Base-by-base conservation (phyloP, 2,113 vertebrate species). In the Gulo gulo region DNA sequence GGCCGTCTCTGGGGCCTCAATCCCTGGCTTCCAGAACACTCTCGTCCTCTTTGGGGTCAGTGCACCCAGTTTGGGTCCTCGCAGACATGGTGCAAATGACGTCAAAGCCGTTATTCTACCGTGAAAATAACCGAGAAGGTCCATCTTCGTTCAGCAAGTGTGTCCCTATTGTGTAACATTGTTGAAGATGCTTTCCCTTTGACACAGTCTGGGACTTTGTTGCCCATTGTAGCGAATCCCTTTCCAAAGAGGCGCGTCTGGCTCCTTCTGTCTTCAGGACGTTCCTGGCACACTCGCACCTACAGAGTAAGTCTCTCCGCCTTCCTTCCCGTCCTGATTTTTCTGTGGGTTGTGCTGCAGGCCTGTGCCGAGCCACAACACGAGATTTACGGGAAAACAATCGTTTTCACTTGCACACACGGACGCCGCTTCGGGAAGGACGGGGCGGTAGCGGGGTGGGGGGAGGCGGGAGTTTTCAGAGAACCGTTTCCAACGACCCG, bases 81-180 rank as follows among this genome's bases (percentile, higher is more conserved):
- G 2, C 0, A 3, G 55, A 9, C n/a, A 13, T 16, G 1, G 6
- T 4, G 47, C 21, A 26, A 14, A 69, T 0, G 52, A 6, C 21
- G 16, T 29, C 1, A 1, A 13, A 9, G 21, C 18, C 0, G 9
- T 78, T 15, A 13, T 7, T 34, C 14, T 24, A 16, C 2, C 9
- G 2, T 36, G 23, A 9, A 59, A 2, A 4, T 2, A 45, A 24
- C 39, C 34, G 0, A 1, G 1, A 3, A 9, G 1, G 23, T 9
- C 47, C 47, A 4, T 47, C 67, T 23, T 20, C 11, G 39, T 8
- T 15, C 50, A 20, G 18, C 59, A 34, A 8, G 20, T 24, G 13
- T 0, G 1, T n/a, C 39, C 6, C 5, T 4, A 0, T 11, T 8
- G 61, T 29, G 23, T 6, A 4, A 9, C 20, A 0, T 7, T 6